Conservation (phyloP, 2,113 vertebrate genomes). For the Delphinus delphis region DNA sequence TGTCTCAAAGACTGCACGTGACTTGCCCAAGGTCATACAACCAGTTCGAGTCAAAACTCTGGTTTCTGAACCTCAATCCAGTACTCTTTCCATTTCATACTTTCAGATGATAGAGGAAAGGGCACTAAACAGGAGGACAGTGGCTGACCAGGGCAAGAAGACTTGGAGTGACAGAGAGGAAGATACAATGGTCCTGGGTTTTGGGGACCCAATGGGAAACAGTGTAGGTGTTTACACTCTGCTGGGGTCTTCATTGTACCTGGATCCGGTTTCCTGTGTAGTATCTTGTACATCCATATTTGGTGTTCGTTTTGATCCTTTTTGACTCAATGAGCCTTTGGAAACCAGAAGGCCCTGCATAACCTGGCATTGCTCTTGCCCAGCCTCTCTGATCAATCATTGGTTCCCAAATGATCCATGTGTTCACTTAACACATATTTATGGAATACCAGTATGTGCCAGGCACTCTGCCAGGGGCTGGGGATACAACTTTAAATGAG, state of each 20-base stretch:
- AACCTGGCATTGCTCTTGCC: neutral
- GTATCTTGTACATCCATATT: neutral
- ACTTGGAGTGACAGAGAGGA: neutral
- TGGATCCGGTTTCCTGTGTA: neutral
- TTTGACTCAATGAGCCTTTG: neutral
- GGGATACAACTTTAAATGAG: neutral
- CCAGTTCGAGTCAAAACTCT: neutral
- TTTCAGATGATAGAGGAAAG: neutral
- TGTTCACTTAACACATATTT: neutral
- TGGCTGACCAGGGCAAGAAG: neutral
- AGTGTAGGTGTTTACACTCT: neutral
- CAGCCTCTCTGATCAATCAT: neutral
- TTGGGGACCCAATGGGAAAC: neutral
- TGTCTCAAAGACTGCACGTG: neutral
- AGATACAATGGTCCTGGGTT: neutral
- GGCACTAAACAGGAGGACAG: neutral
- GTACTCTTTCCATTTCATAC: neutral
- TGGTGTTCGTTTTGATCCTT: slow-evolving; percentile 16
- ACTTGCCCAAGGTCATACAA: neutral
- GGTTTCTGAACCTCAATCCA: neutral
- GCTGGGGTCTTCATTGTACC: too few relatives aligned
- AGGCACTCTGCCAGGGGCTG: neutral
- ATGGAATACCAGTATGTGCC: neutral
- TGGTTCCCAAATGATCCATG: neutral
- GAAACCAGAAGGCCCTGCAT: neutral